A percentile compares a stretch with the other conserved stretches of the same genome.
phyloP scores from a whole-genome alignment of 2,113 vertebrate genomes.

The Tachysurus vachellii region DNA sequence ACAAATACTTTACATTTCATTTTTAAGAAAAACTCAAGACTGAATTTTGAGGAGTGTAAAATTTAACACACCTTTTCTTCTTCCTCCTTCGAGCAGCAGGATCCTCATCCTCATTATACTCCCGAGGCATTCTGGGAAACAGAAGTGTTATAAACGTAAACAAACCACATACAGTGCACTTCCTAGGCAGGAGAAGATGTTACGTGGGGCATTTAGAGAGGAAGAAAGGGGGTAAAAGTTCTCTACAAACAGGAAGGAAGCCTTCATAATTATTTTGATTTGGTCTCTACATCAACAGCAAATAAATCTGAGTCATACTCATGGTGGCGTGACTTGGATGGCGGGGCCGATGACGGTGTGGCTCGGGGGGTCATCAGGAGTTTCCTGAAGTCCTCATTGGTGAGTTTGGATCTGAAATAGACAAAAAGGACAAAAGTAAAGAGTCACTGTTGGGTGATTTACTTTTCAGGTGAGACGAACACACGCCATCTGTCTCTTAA shows the following conservation, averaged over 20 bases:
- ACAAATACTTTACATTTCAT: not conserved
- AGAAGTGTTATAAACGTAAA: not conserved
- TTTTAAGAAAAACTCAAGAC: not conserved
- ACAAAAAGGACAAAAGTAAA: not conserved
- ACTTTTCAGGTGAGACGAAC: not conserved
- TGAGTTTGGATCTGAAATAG: slow-evolving; percentile 86
- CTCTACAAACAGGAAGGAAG: not conserved
- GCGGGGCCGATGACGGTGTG: slow-evolving; percentile 88
- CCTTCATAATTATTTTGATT: not conserved
- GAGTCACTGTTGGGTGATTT: not conserved
- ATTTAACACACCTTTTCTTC: slow-evolving; percentile 87
- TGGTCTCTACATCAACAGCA: not conserved
- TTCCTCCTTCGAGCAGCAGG: slow-evolving; percentile 95
- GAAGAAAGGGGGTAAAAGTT: not conserved
- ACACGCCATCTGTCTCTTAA: not conserved
- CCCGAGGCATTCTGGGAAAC: slow-evolving; percentile 89
- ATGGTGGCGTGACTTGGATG: slow-evolving; percentile 95
- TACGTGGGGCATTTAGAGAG: not conserved
- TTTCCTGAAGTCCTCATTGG: slow-evolving; percentile 98
- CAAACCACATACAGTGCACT: not conserved
- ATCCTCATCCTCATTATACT: slow-evolving; percentile 98
- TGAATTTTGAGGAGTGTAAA: not conserved
- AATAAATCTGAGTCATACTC: slow-evolving; percentile 77
- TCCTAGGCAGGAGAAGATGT: not conserved
- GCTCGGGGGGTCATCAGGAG: slow-evolving; percentile 94